Base-by-base conservation (phyloP, 1,140 invertebrate genomes). In the Scaptomyza montana region DNA sequence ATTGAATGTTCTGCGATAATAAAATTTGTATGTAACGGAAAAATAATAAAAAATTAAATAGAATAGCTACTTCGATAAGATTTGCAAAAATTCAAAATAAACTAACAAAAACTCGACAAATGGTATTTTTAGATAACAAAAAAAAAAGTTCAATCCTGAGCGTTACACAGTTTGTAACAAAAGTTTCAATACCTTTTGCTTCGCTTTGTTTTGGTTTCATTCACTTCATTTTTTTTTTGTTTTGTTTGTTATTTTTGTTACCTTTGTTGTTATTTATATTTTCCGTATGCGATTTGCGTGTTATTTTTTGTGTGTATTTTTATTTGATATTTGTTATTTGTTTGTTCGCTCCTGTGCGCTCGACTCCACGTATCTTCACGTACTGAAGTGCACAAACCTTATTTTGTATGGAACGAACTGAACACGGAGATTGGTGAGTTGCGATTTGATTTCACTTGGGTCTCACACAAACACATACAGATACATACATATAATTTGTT, bases 341-440 rank as follows among this genome's bases (percentile, higher is more conserved):
- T 33, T 56, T 54, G 41, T 51, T 80, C 74, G 80, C 81, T 85
- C 78, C 77, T 86, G 82, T 77, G 74, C 78, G 78, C 53, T 80
- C 84, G 80, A 85, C 80, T 85, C 80, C 77, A 76, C 80, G 78
- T 80, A 74, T 74, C 74, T 72, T 21, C 49, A 55, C 68, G 80
- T 86, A 84, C 80, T 84, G 81, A 80, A 80, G 75, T 74, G 74
- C 80, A 80, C 81, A 77, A 80, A 85, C 80, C 74, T 80, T 80
- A 80, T 86, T 85, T 85, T n/a, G 39, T 36, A 9, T 36, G 72
- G 65, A 70, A 60, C 65, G 25, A 51, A 36, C 13, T 41, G 60
- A 63, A 19, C 47, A 54, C 43, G 33, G 50, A 74, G 80, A 84
- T 84, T 71, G 68, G 65, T 61, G 46, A 39, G 47, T 64, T 71